Evolutionary conservation across 2,888 invertebrate genomes (phyloP), one percentile per base, ranked within the genome.

Genomic region (Andrena haemorrhoa): DNA sequence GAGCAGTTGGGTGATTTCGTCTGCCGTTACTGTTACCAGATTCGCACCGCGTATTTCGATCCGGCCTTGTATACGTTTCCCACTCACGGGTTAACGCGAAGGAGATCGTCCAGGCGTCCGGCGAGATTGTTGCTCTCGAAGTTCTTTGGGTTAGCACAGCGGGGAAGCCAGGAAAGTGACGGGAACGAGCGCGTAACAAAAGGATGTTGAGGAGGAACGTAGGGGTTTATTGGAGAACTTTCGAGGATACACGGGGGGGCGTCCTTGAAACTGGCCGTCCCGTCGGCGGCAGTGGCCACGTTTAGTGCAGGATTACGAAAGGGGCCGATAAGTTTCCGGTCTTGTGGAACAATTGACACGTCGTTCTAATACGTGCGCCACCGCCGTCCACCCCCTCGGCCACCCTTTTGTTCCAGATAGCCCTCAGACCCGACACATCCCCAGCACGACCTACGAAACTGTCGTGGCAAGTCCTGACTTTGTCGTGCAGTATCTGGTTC

Each of bases 331-430:
- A 91, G 89, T 89, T 86, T 86, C 85, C 77, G 86, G 84, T 89
- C 83, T 91, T 90, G 85, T 76, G 84, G 79, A 89, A 90, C 91
- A 91, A 90, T 91, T 88, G 86, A 88, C 88, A 89, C 89, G 84
- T 75, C 84, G 83, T 75, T 80, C 87, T 88, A 87, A 86, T 87
- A 90, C 89, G 83, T 82, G 84, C 82, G 80, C 83, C 73, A 64
- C 53, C 74, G 58, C 51, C 73, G 10, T 23, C 72, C 47, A n/a
- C n/a, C 49, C 58, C 29, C 26, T 26, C 41, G 8, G 60, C 41
- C n/a, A 33, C 75, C 60, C 75, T 60, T 74, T 75, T 65, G 71
- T 71, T 64, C 56, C 68, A 63, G 69, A 70, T 68, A 26, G 61
- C 71, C 66, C 26, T 63, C 68, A 66, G 64, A 80, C 80, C 71